These are phyloP conservation scores for Drosophila testacea DNA, from an alignment of 2,888 invertebrate species.

Conservation along the genomic window DNA sequence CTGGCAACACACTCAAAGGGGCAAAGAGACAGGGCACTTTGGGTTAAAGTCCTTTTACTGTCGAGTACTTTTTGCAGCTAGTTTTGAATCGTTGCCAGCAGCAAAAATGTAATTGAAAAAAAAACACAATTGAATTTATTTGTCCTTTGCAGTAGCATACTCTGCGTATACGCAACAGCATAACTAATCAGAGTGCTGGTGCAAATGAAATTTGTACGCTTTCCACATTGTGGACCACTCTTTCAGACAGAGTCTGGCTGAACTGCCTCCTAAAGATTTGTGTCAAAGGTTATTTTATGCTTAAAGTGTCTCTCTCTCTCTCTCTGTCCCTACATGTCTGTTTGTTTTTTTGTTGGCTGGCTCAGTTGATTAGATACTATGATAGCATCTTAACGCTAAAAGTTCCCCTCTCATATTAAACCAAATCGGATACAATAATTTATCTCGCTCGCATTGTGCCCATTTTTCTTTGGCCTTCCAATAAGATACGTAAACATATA, in stretches of 20 bases:
- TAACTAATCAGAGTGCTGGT: slow-evolving; percentile 58
- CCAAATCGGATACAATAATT: slow-evolving; percentile 48
- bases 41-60: slow-evolving; percentile 11
- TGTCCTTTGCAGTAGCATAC: slow-evolving; percentile 31
- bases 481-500: neutral
- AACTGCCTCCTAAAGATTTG: slow-evolving; percentile 15
- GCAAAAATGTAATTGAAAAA: slow-evolving; percentile 26
- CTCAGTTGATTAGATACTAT: slow-evolving; percentile 37
- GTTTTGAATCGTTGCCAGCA: slow-evolving; percentile 22
- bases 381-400: slow-evolving; percentile 46
- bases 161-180: slow-evolving; percentile 57
- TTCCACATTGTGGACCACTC: slow-evolving; percentile 8
- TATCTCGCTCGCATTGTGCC: slow-evolving; percentile 42
- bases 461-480: slow-evolving; percentile 25
- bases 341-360: slow-evolving; percentile 26
- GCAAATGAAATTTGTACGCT: slow-evolving; percentile 21
- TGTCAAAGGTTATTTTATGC: slow-evolving; percentile 62
- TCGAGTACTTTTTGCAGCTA: slow-evolving; percentile 18
- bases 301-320: slow-evolving; percentile 16
- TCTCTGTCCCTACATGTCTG: neutral
- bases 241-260: slow-evolving; percentile 25
- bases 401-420: slow-evolving; percentile 41
- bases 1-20: slow-evolving; percentile 1
- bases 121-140: slow-evolving; percentile 39
- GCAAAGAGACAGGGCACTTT: slow-evolving; percentile 10